Conservation (phyloP, 2,113 vertebrate species). For the Lophochroa leadbeateri region DNA sequence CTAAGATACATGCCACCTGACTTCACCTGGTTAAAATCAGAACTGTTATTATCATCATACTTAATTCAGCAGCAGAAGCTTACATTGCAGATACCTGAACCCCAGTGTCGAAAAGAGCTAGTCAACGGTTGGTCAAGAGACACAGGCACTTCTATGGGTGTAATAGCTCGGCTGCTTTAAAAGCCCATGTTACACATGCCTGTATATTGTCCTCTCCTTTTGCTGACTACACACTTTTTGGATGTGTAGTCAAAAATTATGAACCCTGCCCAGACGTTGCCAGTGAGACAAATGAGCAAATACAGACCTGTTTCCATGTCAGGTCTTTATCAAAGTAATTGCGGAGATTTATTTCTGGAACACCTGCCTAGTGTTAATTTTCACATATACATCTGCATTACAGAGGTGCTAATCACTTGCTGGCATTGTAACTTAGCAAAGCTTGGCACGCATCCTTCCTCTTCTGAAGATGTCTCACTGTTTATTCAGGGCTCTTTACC, state of each 20-base stretch:
- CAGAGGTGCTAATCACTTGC: conserved; percentile 16
- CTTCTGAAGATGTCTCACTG: background rate
- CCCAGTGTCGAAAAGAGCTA: accelerated
- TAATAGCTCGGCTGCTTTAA: background rate
- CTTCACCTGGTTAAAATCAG: background rate
- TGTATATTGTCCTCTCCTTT: background rate
- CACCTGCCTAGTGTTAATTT: background rate
- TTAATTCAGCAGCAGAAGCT: background rate
- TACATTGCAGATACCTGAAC: background rate
- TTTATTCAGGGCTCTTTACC: background rate
- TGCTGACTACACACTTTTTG: background rate
- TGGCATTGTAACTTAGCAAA: background rate
- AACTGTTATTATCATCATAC: background rate
- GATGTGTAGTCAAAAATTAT: background rate
- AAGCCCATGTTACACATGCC: accelerated
- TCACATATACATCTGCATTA: background rate
- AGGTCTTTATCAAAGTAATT: background rate
- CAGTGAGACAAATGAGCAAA: background rate
- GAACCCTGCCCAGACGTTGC: background rate
- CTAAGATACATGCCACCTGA: background rate
- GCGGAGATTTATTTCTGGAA: background rate
- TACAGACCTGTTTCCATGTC: background rate
- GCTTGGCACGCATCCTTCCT: background rate
- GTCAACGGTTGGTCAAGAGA: background rate
- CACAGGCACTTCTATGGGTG: background rate